Conservation (phyloP, 1,140 invertebrate genomes). For the Sesamia nonagrioides region DNA sequence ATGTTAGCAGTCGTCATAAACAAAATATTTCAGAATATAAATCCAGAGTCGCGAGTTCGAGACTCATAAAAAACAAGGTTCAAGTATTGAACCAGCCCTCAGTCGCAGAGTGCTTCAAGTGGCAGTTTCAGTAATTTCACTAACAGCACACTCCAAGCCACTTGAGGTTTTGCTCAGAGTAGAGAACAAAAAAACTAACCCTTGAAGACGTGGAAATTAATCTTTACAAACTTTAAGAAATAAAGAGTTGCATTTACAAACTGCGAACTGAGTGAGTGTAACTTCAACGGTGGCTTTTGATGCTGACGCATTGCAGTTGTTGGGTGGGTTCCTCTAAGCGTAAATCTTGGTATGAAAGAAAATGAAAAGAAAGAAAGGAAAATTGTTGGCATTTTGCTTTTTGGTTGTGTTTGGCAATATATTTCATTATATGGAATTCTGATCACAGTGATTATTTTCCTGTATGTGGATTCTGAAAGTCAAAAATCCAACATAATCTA, state of each 20-base stretch:
- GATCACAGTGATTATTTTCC: too few species aligned
- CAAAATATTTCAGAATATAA: slow-evolving; percentile 34
- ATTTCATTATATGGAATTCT: too few species aligned
- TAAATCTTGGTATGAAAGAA: too few species aligned
- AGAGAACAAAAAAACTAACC: slow-evolving; percentile 40
- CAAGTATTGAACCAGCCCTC: slow-evolving; percentile 37
- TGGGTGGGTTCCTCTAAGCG: neutral
- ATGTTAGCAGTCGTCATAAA: slow-evolving; percentile 14
- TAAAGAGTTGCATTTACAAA: slow-evolving; percentile 29
- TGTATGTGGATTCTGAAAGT: too few species aligned
- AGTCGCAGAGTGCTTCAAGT: slow-evolving; percentile 49
- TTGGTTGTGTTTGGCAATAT: too few species aligned
- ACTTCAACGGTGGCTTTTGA: neutral
- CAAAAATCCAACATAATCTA: too few species aligned
- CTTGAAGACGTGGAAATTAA: slow-evolving; percentile 41
- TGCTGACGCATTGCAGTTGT: slow-evolving; percentile 22
- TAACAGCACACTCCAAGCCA: slow-evolving; percentile 42
- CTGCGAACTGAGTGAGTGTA: neutral
- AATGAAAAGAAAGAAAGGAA: too few species aligned
- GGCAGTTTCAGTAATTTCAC: slow-evolving; percentile 51
- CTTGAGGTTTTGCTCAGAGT: slow-evolving; percentile 36
- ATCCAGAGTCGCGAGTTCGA: slow-evolving; percentile 20
- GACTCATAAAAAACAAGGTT: slow-evolving; percentile 35
- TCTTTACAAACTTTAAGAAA: slow-evolving; percentile 36
- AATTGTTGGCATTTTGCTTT: too few species aligned